phyloP scores from a whole-genome alignment of 2,888 invertebrate genomes.

The Slavum lentiscoides region DNA sequence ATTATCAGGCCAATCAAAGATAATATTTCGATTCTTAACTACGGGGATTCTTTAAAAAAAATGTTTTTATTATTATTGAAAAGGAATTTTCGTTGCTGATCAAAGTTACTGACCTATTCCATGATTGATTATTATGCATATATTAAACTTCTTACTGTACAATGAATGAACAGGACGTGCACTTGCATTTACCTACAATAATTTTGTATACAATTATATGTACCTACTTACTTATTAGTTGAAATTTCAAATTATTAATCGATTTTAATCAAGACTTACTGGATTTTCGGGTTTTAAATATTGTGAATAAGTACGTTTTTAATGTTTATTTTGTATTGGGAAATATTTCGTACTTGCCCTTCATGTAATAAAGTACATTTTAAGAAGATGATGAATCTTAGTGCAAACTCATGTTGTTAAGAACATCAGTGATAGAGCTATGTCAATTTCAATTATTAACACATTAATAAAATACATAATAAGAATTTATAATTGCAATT shows the following conservation, averaged over 20 bases:
- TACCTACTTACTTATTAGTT: too few relatives aligned
- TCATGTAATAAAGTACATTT: too few relatives aligned
- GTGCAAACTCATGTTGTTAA: too few relatives aligned
- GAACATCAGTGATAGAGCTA: too few relatives aligned
- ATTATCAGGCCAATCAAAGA: background rate
- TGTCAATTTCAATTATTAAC: too few relatives aligned
- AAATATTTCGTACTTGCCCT: background rate
- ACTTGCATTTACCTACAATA: too few relatives aligned
- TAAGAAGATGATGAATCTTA: too few relatives aligned
- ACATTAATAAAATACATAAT: too few relatives aligned
- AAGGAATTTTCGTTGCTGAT: conserved; percentile 14
- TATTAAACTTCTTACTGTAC: background rate
- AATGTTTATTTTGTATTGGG: background rate
- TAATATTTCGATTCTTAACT: background rate
- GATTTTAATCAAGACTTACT: background rate
- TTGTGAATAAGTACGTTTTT: background rate
- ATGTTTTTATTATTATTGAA: conserved; percentile 1
- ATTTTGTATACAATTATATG: too few relatives aligned
- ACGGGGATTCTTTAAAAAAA: background rate
- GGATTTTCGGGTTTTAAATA: background rate
- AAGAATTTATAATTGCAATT: too few relatives aligned
- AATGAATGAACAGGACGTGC: too few relatives aligned
- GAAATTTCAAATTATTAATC: background rate
- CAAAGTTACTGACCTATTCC: background rate
- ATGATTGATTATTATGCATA: background rate